Evolutionary conservation across 2,888 invertebrate species (phyloP).

Genomic region (Strigamia maritima): DNA sequence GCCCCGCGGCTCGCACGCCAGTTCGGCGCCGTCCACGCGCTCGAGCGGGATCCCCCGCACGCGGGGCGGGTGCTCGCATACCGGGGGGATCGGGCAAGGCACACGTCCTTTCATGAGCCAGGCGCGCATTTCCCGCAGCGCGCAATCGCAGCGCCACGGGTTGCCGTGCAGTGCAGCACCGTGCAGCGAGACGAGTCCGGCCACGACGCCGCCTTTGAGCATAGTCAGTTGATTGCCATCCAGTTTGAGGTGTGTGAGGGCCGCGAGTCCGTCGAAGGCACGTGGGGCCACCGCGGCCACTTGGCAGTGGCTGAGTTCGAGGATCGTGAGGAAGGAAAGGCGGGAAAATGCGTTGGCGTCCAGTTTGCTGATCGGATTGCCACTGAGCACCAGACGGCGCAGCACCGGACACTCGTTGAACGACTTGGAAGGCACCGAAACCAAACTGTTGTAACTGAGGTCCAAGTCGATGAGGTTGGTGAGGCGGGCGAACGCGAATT

Average conservation of each 20-base stretch:
- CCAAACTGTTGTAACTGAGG: slow-evolving; percentile 74
- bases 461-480: slow-evolving; percentile 85
- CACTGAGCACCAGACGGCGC: slow-evolving; percentile 75
- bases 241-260: slow-evolving; percentile 77
- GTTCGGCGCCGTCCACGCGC: slow-evolving; percentile 37
- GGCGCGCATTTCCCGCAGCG: slow-evolving; percentile 39
- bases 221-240: slow-evolving; percentile 69
- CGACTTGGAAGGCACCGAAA: slow-evolving; percentile 72
- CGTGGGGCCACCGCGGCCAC: slow-evolving; percentile 64
- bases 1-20: slow-evolving; percentile 39
- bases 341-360: slow-evolving; percentile 70
- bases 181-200: slow-evolving; percentile 55
- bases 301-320: slow-evolving; percentile 78
- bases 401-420: slow-evolving; percentile 74
- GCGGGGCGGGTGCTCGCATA: slow-evolving; percentile 37
- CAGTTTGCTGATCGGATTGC: slow-evolving; percentile 66
- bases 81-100: slow-evolving; percentile 39
- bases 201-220: slow-evolving; percentile 60
- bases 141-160: slow-evolving; percentile 42
- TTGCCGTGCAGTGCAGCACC: slow-evolving; percentile 40
- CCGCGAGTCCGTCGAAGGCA: slow-evolving; percentile 75
- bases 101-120: slow-evolving; percentile 40
- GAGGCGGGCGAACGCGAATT: slow-evolving; percentile 58
- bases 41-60: slow-evolving; percentile 31
- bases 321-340: slow-evolving; percentile 59